Conservation (phyloP, 2,797 vertebrate genomes). For the Pteronotus mesoamericanus region DNA sequence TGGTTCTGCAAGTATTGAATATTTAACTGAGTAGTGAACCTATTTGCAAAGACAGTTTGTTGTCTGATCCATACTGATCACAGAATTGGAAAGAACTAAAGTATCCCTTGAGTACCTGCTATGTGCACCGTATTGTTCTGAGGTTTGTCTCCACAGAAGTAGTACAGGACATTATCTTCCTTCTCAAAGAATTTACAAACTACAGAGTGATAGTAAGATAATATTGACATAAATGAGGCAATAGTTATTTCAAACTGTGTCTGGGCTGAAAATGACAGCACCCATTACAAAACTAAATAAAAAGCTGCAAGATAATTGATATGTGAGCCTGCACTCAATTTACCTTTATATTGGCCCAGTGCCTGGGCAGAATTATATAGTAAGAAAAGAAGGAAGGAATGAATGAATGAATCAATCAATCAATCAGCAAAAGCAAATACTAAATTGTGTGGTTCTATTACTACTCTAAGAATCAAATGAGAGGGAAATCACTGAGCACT, state of each 20-base stretch:
- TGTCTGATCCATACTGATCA: not conserved
- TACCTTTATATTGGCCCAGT: not conserved
- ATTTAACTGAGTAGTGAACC: slow-evolving; percentile 21
- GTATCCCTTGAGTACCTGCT: not conserved
- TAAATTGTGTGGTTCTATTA: not conserved
- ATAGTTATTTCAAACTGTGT: slow-evolving; percentile 11
- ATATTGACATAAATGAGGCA: not conserved
- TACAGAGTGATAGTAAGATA: not conserved
- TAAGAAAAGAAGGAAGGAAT: too few species aligned
- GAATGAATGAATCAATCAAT: not conserved
- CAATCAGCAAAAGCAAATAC: not conserved
- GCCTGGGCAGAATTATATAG: not conserved
- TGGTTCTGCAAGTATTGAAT: not conserved
- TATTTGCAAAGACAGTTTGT: not conserved
- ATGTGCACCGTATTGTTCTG: not conserved
- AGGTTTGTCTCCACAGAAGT: not conserved
- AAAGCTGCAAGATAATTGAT: not conserved
- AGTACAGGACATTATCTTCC: not conserved
- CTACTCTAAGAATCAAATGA: slow-evolving; percentile 11
- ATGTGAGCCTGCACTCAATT: not conserved
- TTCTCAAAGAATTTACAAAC: not conserved
- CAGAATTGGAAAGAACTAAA: not conserved
- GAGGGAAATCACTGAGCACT: not conserved
- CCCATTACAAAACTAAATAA: slow-evolving; percentile 18
- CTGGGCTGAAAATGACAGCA: not conserved